phyloP scores from a whole-genome alignment of 1,140 invertebrate genomes.

The Tetramorium parvispinum region DNA sequence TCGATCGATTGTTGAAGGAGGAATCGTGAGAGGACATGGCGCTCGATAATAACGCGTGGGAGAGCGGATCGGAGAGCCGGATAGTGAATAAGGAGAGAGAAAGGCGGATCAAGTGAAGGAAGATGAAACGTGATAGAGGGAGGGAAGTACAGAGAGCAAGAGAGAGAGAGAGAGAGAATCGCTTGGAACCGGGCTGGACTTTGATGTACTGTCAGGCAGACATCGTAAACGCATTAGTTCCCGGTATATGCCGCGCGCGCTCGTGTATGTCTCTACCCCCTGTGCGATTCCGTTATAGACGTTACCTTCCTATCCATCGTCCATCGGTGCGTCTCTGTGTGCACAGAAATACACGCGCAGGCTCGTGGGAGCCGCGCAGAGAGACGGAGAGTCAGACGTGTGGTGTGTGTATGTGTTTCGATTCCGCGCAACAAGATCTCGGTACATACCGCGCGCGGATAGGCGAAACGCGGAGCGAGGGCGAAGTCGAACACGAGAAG shows the following conservation, averaged over 20 bases:
- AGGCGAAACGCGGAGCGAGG: constrained; percentile 9
- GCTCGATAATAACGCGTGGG: constrained; percentile 62
- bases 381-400: constrained; percentile 40
- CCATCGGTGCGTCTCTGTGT: constrained; percentile 28
- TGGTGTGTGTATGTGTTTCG: constrained; percentile 3
- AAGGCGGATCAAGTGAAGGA: constrained; percentile 27
- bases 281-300: constrained; percentile 72
- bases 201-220: constrained; percentile 81
- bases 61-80: constrained; percentile 56
- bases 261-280: constrained; percentile 49
- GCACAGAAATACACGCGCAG: constrained; percentile 33
- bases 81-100: constrained; percentile 23
- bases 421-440: constrained; percentile 50
- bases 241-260: constrained; percentile 51
- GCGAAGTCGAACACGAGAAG: constrained; percentile 66
- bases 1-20: constrained; percentile 45
- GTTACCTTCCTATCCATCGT: constrained; percentile 63
- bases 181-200: constrained; percentile 71
- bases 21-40: constrained; percentile 21
- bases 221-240: constrained; percentile 82
- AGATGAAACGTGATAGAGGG: constrained; percentile 42
- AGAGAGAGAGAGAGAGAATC: constrained; percentile 43
- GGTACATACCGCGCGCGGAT: constrained; percentile 44
- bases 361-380: constrained; percentile 64
- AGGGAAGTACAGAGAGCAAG: constrained; percentile 13